Evolutionary conservation across 1,140 invertebrate species (phyloP).

Genomic region (Drosophila yakuba): DNA sequence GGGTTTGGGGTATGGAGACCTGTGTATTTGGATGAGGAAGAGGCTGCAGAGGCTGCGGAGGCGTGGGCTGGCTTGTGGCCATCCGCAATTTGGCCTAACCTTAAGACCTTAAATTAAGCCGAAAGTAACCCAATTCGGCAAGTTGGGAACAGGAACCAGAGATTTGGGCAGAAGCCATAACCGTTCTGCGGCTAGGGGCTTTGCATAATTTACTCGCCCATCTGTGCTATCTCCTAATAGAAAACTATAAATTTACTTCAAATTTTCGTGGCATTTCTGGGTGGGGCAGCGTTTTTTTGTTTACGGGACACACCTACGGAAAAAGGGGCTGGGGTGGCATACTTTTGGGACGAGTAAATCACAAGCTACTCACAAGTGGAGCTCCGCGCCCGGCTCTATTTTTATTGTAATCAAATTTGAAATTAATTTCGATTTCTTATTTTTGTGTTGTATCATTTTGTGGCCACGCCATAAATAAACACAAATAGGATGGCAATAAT

Average conservation of each 20-base stretch:
- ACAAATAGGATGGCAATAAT: conserved; percentile 67
- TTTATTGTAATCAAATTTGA: conserved; percentile 81
- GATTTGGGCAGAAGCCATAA: conserved; percentile 49
- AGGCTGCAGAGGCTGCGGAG: conserved; percentile 40
- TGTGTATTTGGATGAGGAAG: conserved; percentile 4
- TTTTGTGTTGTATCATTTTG: conserved; percentile 51
- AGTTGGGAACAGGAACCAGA: conserved; percentile 24
- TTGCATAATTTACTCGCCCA: conserved; percentile 61
- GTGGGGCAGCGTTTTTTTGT: conserved; percentile 41
- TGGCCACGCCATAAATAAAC: conserved; percentile 71
- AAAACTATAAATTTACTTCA: conserved; percentile 72
- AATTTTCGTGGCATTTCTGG: conserved; percentile 54
- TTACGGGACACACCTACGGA: conserved; percentile 41
- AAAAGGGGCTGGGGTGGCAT: conserved; percentile 25
- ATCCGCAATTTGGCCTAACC: conserved; percentile 71
- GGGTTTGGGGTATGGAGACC: background rate
- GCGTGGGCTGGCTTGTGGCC: conserved; percentile 72
- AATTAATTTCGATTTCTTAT: conserved; percentile 68
- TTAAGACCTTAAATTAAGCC: conserved; percentile 67
- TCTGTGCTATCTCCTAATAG: conserved; percentile 62
- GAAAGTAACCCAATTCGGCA: conserved; percentile 76
- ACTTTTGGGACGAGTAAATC: conserved; percentile 60
- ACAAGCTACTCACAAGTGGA: conserved; percentile 65
- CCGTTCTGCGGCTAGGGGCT: conserved; percentile 37
- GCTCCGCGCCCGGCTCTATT: conserved; percentile 65